These are phyloP conservation scores for Nyctereutes procyonoides DNA, from an alignment of 2,113 vertebrate genomes.

Conservation along the genomic window DNA sequence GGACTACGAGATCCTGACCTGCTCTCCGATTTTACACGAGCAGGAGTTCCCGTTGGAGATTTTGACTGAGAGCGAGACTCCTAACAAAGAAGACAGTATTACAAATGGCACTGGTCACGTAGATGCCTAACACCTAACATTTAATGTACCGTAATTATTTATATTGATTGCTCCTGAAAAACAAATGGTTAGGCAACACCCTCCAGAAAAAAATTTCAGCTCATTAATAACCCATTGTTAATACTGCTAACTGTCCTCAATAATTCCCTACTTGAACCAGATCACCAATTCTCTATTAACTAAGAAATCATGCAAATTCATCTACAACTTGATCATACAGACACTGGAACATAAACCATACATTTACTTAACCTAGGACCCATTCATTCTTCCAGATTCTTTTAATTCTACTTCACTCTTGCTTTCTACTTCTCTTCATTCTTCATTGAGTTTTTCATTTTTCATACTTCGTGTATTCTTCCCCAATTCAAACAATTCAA, in stretches of 20 bases:
- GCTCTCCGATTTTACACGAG: constrained; percentile 94
- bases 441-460: constrained; percentile 98
- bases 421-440: constrained; percentile 99
- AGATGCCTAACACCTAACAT: constrained; percentile 91
- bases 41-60: constrained; percentile 94
- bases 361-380: constrained; percentile 99
- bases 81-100: constrained; percentile 93
- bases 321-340: constrained; percentile 94
- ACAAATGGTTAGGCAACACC: constrained; percentile 91
- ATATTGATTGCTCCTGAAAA: constrained; percentile 92
- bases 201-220: constrained; percentile 90
- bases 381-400: constrained; percentile 99
- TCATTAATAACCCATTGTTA: constrained; percentile 90
- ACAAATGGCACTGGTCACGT: constrained; percentile 90
- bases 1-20: constrained; percentile 94
- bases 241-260: constrained; percentile 90
- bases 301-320: constrained; percentile 95
- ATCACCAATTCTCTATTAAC: constrained; percentile 92
- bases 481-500: constrained; percentile 97
- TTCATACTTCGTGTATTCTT: constrained; percentile 95
- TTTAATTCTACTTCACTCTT: constrained; percentile 99
- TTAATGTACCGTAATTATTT: constrained; percentile 89
- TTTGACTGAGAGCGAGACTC: constrained; percentile 95
- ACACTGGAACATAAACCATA: constrained; percentile 97
- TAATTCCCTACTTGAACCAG: constrained; percentile 91